A percentile compares a stretch with the other conserved stretches of the same genome.
Conservation (phyloP, 2,797 vertebrate species). For the Myotis myotis region DNA sequence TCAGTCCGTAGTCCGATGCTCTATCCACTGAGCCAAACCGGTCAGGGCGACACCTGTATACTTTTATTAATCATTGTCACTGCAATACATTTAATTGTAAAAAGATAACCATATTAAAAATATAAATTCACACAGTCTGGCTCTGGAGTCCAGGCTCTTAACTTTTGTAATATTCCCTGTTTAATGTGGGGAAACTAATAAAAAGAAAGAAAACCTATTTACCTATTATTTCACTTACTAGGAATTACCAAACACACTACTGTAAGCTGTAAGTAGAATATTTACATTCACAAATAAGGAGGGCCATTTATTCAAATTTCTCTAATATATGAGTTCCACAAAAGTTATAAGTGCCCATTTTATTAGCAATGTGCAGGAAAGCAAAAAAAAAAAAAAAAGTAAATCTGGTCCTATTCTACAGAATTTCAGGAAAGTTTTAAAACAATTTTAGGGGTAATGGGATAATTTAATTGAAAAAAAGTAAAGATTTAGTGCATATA, state of each 20-base stretch:
- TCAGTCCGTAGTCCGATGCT: too few species aligned
- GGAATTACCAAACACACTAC: background rate
- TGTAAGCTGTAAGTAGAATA: background rate
- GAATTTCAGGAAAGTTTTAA: background rate
- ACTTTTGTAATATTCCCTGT: background rate
- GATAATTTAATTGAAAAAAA: background rate
- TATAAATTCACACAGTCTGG: background rate
- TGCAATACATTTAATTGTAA: background rate
- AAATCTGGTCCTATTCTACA: background rate
- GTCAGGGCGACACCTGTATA: background rate
- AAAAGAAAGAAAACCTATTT: constrained; percentile 28
- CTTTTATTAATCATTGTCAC: background rate
- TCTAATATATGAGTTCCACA: background rate
- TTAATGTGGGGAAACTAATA: background rate
- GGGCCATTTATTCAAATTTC: constrained; percentile 32
- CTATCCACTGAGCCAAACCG: too few species aligned
- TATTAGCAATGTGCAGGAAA: background rate
- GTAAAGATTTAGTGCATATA: background rate
- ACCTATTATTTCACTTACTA: constrained; percentile 5
- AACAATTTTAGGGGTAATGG: background rate
- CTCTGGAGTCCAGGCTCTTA: background rate
- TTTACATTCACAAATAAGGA: background rate
- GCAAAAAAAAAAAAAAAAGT: background rate
- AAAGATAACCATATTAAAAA: background rate
- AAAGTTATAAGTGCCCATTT: background rate